Evolutionary conservation across 2,888 invertebrate species (phyloP).

Genomic region (Caenorhabditis zanzibari): DNA sequence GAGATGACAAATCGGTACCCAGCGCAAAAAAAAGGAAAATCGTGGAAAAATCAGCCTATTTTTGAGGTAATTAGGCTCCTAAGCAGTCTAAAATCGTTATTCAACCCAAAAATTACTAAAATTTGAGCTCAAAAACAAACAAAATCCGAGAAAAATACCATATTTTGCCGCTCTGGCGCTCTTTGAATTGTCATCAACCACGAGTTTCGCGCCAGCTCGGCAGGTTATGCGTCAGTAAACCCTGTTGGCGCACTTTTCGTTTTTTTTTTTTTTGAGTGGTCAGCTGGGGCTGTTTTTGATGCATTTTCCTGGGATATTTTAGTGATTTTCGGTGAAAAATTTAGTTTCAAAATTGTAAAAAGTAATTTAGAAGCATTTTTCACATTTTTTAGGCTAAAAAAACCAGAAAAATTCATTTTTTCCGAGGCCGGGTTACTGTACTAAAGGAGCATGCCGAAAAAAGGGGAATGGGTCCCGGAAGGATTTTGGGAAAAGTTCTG

Average conservation of each 20-base stretch:
- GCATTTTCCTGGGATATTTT: neutral
- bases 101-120: neutral
- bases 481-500: neutral
- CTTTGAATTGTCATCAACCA: constrained; percentile 15
- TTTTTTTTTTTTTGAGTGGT: constrained; percentile 1
- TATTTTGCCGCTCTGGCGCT: neutral
- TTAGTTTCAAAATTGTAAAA: neutral
- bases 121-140: neutral
- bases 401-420: no score
- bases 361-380: no score
- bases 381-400: no score
- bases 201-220: constrained; percentile 12
- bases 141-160: neutral
- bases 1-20: no score
- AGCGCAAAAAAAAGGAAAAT: no score
- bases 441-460: neutral
- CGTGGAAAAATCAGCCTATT: no score
- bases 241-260: neutral
- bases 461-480: no score
- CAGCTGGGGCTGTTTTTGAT: neutral
- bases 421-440: no score
- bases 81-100: neutral
- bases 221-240: neutral
- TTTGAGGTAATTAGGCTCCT: no score
- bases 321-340: neutral